Conservation (phyloP, 2,888 invertebrate species). For the Anoplius nigerrimus region DNA sequence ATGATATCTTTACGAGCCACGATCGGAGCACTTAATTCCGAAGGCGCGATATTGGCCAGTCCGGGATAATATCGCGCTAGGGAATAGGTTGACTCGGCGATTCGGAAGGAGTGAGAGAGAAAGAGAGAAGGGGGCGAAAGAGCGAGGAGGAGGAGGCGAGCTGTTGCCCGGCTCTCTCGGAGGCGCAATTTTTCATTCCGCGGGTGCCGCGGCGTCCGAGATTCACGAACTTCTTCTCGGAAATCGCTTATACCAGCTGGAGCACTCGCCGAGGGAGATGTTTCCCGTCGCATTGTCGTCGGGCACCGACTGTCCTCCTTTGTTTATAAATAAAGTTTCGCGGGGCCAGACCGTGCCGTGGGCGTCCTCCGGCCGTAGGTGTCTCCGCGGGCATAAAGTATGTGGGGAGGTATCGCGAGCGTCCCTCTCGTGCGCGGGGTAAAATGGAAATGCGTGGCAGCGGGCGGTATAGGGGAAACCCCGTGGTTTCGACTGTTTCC, state of each 20-base stretch:
- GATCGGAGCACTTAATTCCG: no score
- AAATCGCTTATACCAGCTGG: conserved; percentile 26
- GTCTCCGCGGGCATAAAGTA: conserved; percentile 39
- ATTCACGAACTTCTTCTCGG: conserved; percentile 30
- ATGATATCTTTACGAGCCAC: no score
- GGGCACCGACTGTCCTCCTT: conserved; percentile 38
- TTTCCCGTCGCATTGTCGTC: conserved; percentile 27
- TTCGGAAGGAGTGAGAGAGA: background rate
- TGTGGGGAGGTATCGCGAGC: conserved; percentile 39
- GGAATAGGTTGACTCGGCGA: no score
- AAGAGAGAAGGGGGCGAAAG: conserved; percentile 7
- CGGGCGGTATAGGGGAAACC: conserved; percentile 64
- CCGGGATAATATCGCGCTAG: no score
- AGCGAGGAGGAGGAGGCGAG: background rate
- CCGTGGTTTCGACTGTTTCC: conserved; percentile 59
- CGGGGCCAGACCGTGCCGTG: conserved; percentile 13
- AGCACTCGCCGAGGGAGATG: conserved; percentile 28
- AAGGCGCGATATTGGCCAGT: no score
- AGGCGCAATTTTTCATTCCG: conserved; percentile 29
- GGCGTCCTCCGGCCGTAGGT: conserved; percentile 39
- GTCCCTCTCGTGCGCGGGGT: conserved; percentile 51
- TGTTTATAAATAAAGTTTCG: conserved; percentile 50
- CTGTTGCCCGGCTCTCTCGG: background rate
- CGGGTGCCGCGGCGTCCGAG: background rate
- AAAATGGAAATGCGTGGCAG: conserved; percentile 68